Evolutionary conservation across 2,113 vertebrate genomes (phyloP).

Genomic region (Corapipo altera): DNA sequence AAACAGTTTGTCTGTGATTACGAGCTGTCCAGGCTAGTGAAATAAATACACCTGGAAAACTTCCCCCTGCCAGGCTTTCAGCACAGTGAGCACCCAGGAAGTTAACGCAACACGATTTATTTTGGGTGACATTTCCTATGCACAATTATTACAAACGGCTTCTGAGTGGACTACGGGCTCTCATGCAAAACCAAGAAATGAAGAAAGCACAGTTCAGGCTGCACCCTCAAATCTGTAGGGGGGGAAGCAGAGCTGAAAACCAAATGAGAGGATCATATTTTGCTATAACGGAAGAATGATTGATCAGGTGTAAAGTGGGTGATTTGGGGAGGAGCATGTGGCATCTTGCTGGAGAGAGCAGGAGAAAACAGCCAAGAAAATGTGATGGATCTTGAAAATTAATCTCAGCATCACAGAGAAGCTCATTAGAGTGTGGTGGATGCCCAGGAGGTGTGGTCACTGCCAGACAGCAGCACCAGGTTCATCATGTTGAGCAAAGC

Average conservation of each 20-base stretch:
- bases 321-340: neutral
- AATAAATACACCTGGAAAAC: conserved; percentile 42
- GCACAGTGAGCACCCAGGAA: neutral
- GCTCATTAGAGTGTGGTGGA: neutral
- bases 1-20: conserved; percentile 57
- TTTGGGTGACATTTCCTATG: neutral
- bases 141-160: neutral
- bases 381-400: neutral
- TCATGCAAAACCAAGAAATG: neutral
- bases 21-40: conserved; percentile 52
- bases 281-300: neutral
- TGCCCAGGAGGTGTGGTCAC: neutral
- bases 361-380: neutral
- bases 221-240: neutral
- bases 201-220: neutral
- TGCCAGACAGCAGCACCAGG: neutral
- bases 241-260: neutral
- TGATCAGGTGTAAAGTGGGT: neutral
- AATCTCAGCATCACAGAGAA: neutral
- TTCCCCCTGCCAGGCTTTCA: neutral
- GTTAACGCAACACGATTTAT: fast-evolving
- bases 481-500: fast-evolving
- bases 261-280: fast-evolving
- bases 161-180: neutral
- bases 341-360: neutral